Conservation (phyloP, 2,797 vertebrate species). For the Neosalanx taihuensis region DNA sequence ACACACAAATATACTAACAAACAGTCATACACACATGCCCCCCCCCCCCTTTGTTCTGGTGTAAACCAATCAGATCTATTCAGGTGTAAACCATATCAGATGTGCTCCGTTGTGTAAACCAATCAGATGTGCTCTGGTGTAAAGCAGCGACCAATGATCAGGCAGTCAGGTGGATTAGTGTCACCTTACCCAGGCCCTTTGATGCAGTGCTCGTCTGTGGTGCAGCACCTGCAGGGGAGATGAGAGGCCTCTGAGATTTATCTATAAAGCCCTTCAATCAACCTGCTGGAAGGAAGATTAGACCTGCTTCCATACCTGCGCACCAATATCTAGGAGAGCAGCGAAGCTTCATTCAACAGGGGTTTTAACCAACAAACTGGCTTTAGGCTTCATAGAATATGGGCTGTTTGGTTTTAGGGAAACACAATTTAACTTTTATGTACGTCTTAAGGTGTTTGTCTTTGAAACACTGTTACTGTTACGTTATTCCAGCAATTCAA, state of each 20-base stretch:
- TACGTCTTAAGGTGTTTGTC: neutral
- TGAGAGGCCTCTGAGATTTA: conserved; percentile 44
- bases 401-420: neutral
- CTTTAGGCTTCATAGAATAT: neutral
- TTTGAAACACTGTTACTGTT: conserved; percentile 5
- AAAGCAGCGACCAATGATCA: conserved; percentile 18
- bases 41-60: no score
- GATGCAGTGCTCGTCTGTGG: conserved; percentile 57
- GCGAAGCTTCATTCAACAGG: neutral
- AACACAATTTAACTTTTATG: conserved; percentile 4
- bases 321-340: neutral
- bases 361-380: neutral
- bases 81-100: no score
- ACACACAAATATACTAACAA: neutral
- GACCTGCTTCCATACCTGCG: neutral
- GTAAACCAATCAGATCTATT: no score
- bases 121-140: neutral
- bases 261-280: neutral
- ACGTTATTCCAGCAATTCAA: neutral
- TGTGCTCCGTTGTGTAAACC: no score
- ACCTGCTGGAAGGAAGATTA: neutral
- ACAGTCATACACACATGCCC: neutral
- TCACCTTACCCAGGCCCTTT: conserved; percentile 71
- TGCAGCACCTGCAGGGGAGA: conserved; percentile 48
- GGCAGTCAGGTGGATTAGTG: conserved; percentile 54